phyloP scores from a whole-genome alignment of 1,140 invertebrate genomes.

The Leptoteleia sp. region DNA sequence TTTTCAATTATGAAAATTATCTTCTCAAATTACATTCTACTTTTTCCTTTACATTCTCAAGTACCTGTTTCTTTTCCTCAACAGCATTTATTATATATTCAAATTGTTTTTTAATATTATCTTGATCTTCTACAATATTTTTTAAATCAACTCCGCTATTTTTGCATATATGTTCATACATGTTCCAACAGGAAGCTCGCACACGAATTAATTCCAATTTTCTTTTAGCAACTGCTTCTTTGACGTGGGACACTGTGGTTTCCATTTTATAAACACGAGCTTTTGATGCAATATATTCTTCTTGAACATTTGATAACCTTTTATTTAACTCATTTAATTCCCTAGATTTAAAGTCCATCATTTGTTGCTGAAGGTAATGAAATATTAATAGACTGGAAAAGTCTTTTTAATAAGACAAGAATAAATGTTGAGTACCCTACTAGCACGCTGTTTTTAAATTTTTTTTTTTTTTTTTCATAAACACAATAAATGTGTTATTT shows the following conservation, averaged over 20 bases:
- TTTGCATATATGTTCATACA: conserved; percentile 78
- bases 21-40: too few species aligned
- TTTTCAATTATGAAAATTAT: too few species aligned
- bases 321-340: conserved; percentile 75
- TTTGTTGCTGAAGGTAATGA: conserved; percentile 70
- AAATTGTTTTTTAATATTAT: conserved; percentile 76
- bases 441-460: too few species aligned
- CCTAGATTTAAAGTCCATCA: conserved; percentile 73
- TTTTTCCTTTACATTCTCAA: conserved; percentile 61
- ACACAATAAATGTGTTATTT: too few species aligned
- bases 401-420: too few species aligned
- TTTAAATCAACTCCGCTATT: conserved; percentile 66
- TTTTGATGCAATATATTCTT: conserved; percentile 70
- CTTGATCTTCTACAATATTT: conserved; percentile 50
- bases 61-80: conserved; percentile 71
- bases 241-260: conserved; percentile 71
- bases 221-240: conserved; percentile 66
- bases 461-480: too few species aligned
- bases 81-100: conserved; percentile 76
- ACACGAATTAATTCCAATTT: conserved; percentile 74
- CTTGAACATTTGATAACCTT: conserved; percentile 71
- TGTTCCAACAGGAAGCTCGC: conserved; percentile 74
- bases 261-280: conserved; percentile 74
- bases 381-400: too few species aligned
- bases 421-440: too few species aligned